Conservation (phyloP, 2,888 invertebrate genomes). For the Fissipunctia ypsillon region DNA sequence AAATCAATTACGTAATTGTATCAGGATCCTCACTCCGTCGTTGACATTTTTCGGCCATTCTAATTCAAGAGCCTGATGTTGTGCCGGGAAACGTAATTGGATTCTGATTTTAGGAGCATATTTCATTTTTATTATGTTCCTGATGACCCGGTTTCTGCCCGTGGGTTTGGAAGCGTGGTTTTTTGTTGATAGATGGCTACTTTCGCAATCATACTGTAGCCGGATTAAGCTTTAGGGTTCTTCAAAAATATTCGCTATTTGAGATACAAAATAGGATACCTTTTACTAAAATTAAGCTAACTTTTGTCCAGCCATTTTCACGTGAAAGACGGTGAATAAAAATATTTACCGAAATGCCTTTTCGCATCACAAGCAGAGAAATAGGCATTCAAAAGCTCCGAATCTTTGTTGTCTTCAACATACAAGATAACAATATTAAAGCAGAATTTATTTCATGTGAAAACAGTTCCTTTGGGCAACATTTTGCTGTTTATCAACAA, state of each 20-base stretch:
- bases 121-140: constrained; percentile 59
- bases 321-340: not conserved
- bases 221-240: not conserved
- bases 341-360: not conserved
- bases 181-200: constrained; percentile 10
- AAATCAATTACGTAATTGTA: constrained; percentile 64
- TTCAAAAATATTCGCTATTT: not conserved
- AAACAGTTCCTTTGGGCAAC: not conserved
- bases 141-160: constrained; percentile 25
- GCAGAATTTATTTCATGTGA: not conserved
- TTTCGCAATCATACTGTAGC: not conserved
- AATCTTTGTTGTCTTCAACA: not conserved
- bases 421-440: not conserved
- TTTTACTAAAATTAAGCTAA: not conserved
- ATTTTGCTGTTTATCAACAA: not conserved
- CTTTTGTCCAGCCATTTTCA: not conserved
- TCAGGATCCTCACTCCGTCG: constrained; percentile 46
- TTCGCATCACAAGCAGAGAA: not conserved
- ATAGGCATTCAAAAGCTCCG: not conserved
- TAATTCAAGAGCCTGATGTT: constrained; percentile 59
- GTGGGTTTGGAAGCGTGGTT: not conserved
- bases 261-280: not conserved
- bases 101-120: constrained; percentile 64
- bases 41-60: constrained; percentile 61
- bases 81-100: constrained; percentile 59